Base-by-base conservation (phyloP, 2,888 invertebrate species). In the Cataglyphis livida region DNA sequence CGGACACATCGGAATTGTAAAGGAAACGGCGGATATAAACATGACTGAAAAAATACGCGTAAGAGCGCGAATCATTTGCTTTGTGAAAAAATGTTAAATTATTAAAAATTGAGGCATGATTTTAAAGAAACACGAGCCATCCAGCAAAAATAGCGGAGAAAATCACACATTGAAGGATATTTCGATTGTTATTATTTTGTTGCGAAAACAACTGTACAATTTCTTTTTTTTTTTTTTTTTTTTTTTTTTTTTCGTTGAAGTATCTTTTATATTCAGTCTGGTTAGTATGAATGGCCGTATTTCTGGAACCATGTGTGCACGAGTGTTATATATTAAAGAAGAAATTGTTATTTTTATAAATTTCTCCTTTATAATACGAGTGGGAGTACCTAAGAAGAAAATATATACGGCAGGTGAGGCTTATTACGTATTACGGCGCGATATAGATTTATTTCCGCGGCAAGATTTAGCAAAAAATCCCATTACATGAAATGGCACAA, bases 311-410 rank as follows among this genome's bases (percentile, higher is more conserved):
- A 44, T 44, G 35, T 18, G 35, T 44, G 28, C 1, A 10, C 25
- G 28, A 15, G 12, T 6, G 59, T 35, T 25, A 74, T 6, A n/a
- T 21, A 25, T 44, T 70, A 32, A 35, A 21, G 12, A 71, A 48
- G 44, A 61, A 79, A 79, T 21, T 15, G 18, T 35, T 78, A 78
- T 70, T 78, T 70, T 78, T 78, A 78, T 70, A 78, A 70, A 15
- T 41, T 35, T 78, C 35, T 70, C 35, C 44, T 70, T 70, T 25
- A 7, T n/a, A 7, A n/a, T 12, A 18, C 12, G 38, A 15, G 73
- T 59, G 28, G 57, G 21, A 28, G 41, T 44, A 35, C 15, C 44
- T 70, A 70, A 78, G 35, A 35, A 21, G 12, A 6, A 51, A 61
- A 15, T 44, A 35, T 0, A 41, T 48, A 51, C 6, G 18, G 6